Percentiles rank a stretch among this genome's conserved stretches.
phyloP scores from a whole-genome alignment of 2,113 vertebrate genomes.

The Eulemur rufifrons region DNA sequence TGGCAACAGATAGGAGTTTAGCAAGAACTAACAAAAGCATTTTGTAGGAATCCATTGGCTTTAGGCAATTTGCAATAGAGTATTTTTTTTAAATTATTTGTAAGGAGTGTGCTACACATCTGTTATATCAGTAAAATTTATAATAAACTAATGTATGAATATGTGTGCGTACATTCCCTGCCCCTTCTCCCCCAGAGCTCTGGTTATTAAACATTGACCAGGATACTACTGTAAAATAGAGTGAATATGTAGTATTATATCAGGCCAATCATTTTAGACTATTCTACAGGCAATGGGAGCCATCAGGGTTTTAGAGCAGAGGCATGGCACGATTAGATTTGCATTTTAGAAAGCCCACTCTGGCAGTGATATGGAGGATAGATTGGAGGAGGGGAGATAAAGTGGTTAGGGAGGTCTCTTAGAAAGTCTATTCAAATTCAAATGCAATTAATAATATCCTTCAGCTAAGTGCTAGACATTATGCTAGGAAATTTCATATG shows the following conservation, averaged over 20 bases:
- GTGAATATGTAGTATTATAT: too few relatives aligned
- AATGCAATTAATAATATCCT: constrained; percentile 4
- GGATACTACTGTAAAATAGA: not conserved
- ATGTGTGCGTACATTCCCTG: not conserved
- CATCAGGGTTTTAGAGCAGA: not conserved
- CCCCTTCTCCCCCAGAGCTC: not conserved
- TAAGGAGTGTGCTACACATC: not conserved
- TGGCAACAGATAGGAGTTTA: not conserved
- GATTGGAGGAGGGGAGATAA: not conserved
- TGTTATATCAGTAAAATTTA: not conserved
- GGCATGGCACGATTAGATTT: not conserved
- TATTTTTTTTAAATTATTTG: not conserved
- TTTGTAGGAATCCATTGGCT: not conserved
- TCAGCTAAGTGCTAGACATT: not conserved
- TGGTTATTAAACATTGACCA: not conserved
- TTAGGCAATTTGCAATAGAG: not conserved
- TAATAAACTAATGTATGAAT: not conserved
- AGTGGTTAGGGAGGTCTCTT: not conserved
- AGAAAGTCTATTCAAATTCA: constrained; percentile 46
- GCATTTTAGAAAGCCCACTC: constrained; percentile 18
- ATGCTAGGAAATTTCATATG: not conserved
- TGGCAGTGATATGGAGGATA: not conserved
- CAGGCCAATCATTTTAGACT: not conserved
- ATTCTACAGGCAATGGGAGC: not conserved
- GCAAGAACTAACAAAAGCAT: not conserved